phyloP scores from a whole-genome alignment of 2,888 invertebrate species.

The Sisyra terminalis region DNA sequence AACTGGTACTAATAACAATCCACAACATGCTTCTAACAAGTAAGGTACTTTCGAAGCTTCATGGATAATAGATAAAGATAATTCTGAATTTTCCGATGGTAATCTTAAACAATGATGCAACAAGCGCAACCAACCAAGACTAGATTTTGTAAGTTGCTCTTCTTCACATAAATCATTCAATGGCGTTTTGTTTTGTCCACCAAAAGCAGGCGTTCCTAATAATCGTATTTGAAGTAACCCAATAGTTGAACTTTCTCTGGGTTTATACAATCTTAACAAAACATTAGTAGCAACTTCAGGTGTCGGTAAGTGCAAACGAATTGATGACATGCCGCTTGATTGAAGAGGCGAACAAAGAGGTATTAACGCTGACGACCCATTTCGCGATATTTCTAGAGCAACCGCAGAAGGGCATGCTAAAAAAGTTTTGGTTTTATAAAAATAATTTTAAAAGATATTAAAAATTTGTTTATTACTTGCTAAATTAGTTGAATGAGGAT shows the following conservation, averaged over 20 bases:
- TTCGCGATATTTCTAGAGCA: conserved; percentile 65
- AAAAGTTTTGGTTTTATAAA: conserved; percentile 12
- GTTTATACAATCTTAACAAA: conserved; percentile 57
- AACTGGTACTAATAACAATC: conserved; percentile 51
- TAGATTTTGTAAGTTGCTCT: conserved; percentile 34
- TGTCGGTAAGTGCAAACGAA: conserved; percentile 63
- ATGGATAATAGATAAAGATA: conserved; percentile 14
- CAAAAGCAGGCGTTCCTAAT: conserved; percentile 72
- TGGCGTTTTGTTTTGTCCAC: conserved; percentile 26
- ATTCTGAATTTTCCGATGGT: conserved; percentile 23
- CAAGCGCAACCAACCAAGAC: conserved; percentile 72
- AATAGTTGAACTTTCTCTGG: conserved; percentile 77
- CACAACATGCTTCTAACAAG: conserved; percentile 52
- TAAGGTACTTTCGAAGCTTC: conserved; percentile 32
- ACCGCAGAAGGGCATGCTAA: conserved; percentile 78
- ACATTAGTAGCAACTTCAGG: conserved; percentile 78
- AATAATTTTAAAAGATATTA: too few relatives aligned
- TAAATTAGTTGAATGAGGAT: conserved; percentile 69
- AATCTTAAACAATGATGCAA: conserved; percentile 60
- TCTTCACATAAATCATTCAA: conserved; percentile 31
- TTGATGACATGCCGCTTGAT: conserved; percentile 76
- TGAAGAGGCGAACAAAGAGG: conserved; percentile 75
- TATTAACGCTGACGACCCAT: conserved; percentile 57
- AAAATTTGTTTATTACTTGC: too few relatives aligned
- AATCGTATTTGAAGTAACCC: conserved; percentile 76